Evolutionary conservation across 1,140 invertebrate genomes (phyloP).

Genomic region (Proales similis): DNA sequence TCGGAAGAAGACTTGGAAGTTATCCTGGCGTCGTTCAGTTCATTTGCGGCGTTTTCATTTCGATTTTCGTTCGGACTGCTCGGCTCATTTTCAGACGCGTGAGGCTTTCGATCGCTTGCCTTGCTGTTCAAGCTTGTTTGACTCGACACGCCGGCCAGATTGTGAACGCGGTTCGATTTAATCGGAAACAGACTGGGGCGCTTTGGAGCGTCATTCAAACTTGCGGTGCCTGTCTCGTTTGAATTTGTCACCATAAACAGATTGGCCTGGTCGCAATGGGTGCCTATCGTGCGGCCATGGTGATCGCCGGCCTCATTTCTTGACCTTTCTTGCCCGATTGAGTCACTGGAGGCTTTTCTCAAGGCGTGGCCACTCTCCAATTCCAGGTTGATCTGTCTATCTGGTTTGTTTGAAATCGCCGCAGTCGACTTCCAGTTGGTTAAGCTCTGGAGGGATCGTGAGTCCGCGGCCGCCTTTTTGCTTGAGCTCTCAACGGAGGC

Average conservation of each 20-base stretch:
- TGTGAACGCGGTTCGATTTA: too few relatives aligned
- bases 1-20: background rate
- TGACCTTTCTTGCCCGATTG: too few relatives aligned
- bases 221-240: background rate
- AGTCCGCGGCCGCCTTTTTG: background rate
- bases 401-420: background rate
- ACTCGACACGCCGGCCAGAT: too few relatives aligned
- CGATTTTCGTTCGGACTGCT: background rate
- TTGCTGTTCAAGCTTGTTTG: too few relatives aligned
- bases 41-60: background rate
- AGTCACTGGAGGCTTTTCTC: too few relatives aligned
- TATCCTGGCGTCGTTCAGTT: background rate
- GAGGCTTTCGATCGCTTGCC: background rate
- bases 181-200: too few relatives aligned
- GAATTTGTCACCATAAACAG: slow-evolving; percentile 5
- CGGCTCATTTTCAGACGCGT: background rate
- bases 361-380: background rate
- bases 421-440: background rate
- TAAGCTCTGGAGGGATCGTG: background rate
- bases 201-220: slow-evolving; percentile 14
- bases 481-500: too few relatives aligned
- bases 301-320: background rate
- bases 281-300: background rate
- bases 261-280: background rate
- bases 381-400: background rate